Evolutionary conservation across 2,888 invertebrate species (phyloP).

Genomic region (Megastigmus dorsalis): DNA sequence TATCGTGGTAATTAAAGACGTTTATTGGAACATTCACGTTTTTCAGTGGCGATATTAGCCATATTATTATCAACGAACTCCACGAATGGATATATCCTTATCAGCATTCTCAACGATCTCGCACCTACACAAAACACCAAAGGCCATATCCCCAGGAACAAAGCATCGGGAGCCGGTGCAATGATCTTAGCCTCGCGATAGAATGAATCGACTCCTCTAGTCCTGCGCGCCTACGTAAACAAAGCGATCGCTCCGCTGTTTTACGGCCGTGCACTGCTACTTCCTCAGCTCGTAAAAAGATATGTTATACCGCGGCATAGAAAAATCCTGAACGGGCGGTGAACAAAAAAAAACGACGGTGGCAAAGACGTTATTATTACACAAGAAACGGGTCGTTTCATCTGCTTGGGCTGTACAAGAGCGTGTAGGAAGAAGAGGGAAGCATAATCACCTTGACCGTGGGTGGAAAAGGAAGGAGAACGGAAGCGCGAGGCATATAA

Average conservation of each 20-base stretch:
- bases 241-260: conserved; percentile 25
- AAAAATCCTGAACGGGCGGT: too few species aligned
- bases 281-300: not conserved
- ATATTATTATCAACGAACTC: too few species aligned
- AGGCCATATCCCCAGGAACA: too few species aligned
- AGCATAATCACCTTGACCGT: conserved; percentile 44
- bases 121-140: too few species aligned
- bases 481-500: conserved; percentile 11
- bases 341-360: not conserved
- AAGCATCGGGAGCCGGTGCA: too few species aligned
- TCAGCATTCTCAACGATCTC: too few species aligned
- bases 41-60: too few species aligned
- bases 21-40: too few species aligned
- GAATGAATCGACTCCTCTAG: not conserved
- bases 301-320: not conserved
- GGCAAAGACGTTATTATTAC: not conserved
- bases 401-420: conserved; percentile 2
- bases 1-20: too few species aligned
- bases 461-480: conserved; percentile 40
- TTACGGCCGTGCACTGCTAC: conserved; percentile 6
- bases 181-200: too few species aligned
- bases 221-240: conserved; percentile 13
- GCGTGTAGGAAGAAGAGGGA: not conserved
- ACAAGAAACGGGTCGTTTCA: conserved; percentile 14
- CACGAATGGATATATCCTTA: too few species aligned